Evolutionary conservation across 2,113 vertebrate genomes (phyloP).

Genomic region (Gavialis gangeticus): DNA sequence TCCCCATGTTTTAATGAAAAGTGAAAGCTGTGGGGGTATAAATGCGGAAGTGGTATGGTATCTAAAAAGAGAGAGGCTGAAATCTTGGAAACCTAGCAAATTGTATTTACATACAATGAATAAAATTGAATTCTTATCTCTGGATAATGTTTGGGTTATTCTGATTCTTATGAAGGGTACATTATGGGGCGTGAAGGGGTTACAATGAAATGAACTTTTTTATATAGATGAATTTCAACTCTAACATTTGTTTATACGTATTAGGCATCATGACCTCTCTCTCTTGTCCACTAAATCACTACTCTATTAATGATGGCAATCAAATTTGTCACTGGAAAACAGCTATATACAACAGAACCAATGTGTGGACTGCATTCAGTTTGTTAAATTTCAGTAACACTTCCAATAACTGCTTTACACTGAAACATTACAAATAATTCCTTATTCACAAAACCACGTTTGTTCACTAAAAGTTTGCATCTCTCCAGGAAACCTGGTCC

Average conservation of each 20-base stretch:
- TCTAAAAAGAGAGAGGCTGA: neutral
- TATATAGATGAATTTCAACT: too few species aligned
- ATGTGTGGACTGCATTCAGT: neutral
- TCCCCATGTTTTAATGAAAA: neutral
- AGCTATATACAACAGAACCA: neutral
- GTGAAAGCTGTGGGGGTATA: too few species aligned
- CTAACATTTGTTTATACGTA: neutral
- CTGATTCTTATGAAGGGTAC: neutral
- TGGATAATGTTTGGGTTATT: neutral
- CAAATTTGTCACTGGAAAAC: neutral
- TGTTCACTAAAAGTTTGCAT: neutral
- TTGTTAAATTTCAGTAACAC: neutral
- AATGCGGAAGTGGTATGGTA: neutral
- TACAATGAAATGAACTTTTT: too few species aligned
- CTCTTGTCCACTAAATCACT: neutral
- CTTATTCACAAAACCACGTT: neutral
- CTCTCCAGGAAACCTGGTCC: neutral
- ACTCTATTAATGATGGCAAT: neutral
- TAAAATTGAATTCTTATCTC: neutral
- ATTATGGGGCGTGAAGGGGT: too few species aligned
- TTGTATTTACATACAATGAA: neutral
- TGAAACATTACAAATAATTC: neutral
- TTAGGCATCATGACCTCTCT: neutral
- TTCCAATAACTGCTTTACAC: neutral
- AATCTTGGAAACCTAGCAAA: neutral